These are phyloP conservation scores for Chiloscyllium punctatum DNA, from an alignment of 2,797 vertebrate genomes.

Conservation along the genomic window DNA sequence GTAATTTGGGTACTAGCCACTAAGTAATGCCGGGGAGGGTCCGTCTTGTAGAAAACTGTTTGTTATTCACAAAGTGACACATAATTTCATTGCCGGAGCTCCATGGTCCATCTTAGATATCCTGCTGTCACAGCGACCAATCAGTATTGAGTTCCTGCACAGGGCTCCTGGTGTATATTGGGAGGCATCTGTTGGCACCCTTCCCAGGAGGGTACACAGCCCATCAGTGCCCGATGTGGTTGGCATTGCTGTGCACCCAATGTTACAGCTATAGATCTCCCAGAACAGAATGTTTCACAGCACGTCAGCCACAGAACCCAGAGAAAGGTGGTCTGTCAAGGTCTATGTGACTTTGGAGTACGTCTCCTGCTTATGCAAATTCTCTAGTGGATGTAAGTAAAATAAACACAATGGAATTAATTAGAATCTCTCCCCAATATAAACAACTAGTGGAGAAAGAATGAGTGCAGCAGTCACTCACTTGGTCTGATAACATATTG, in stretches of 20 bases:
- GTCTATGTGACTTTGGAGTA: constrained; percentile 29
- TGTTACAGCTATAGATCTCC: neutral
- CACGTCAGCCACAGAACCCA: neutral
- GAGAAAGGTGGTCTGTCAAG: neutral
- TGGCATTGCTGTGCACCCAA: neutral
- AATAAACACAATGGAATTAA: constrained; percentile 23
- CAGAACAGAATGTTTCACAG: neutral
- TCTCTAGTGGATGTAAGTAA: neutral
- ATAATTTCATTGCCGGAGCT: neutral
- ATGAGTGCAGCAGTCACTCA: constrained; percentile 21
- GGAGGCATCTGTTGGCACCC: too few relatives aligned
- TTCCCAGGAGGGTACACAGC: neutral
- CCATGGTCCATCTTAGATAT: neutral
- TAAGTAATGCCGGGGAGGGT: neutral
- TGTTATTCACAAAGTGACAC: neutral
- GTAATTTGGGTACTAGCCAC: neutral
- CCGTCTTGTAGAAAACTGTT: too few relatives aligned
- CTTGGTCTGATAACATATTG: neutral
- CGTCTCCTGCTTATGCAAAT: neutral
- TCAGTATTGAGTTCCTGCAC: too few relatives aligned
- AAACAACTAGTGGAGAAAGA: neutral
- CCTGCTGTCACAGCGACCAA: neutral
- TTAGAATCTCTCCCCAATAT: constrained; percentile 6
- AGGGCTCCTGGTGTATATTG: too few relatives aligned
- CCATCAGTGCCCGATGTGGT: neutral